Evolutionary conservation across 23 tunicate genomes (phyloP).

Genomic region (Ciona savignyi): DNA sequence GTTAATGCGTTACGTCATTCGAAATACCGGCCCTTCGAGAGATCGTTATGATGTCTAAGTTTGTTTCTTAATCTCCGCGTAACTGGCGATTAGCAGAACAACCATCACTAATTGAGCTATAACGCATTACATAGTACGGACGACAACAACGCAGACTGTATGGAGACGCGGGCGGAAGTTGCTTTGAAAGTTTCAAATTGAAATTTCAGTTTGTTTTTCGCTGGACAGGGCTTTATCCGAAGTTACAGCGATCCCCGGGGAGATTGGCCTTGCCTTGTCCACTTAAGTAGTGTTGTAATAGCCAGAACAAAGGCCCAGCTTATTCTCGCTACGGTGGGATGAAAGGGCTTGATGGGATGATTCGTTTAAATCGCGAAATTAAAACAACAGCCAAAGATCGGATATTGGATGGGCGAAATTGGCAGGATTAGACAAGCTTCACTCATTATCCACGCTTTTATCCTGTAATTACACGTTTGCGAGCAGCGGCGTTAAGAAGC

Average conservation of each 20-base stretch:
- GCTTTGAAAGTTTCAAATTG: too few relatives aligned
- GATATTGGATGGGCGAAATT: not conserved
- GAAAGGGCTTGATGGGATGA: not conserved
- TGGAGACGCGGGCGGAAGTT: not conserved
- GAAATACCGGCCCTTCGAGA: too few relatives aligned
- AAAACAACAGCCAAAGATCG: not conserved
- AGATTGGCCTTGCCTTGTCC: slow-evolving; percentile 2
- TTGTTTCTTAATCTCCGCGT: too few relatives aligned
- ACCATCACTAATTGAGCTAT: too few relatives aligned
- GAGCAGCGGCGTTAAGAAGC: not conserved
- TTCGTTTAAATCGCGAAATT: not conserved
- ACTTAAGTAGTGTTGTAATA: not conserved
- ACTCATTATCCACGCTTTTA: not conserved
- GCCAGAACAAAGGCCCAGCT: not conserved
- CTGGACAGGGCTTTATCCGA: not conserved
- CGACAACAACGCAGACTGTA: too few relatives aligned
- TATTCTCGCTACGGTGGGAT: not conserved
- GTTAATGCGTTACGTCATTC: too few relatives aligned
- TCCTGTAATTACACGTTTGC: not conserved
- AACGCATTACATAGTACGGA: too few relatives aligned
- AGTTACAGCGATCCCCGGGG: not conserved
- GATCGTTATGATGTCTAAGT: too few relatives aligned
- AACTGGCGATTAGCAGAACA: too few relatives aligned
- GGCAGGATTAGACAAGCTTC: not conserved
- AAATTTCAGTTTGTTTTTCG: not conserved